phyloP scores from a whole-genome alignment of 2,797 vertebrate species.

The Perodicticus potto region DNA sequence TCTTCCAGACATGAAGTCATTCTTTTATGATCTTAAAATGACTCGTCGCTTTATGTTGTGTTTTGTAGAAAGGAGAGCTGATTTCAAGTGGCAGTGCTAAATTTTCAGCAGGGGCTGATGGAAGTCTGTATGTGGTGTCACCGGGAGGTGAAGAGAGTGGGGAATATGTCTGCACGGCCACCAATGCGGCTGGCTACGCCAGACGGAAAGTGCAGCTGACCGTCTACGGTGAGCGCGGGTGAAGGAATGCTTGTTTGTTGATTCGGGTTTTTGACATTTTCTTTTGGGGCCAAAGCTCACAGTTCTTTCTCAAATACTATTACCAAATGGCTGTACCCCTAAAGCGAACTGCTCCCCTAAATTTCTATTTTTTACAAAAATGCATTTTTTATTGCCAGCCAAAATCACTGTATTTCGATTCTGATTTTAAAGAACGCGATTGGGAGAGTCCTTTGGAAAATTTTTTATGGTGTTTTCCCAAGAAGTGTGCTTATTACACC shows the following conservation, averaged over 20 bases:
- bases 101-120: conserved; percentile 92
- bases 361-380: conserved; percentile 1
- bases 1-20: conserved; percentile 48
- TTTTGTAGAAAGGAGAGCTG: conserved; percentile 91
- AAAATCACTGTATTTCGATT: conserved; percentile 46
- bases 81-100: conserved; percentile 89
- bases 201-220: conserved; percentile 97
- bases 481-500: background rate
- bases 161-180: conserved; percentile 95
- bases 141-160: conserved; percentile 94
- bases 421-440: conserved; percentile 18
- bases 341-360: background rate
- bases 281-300: background rate
- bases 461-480: conserved; percentile 43
- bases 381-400: background rate
- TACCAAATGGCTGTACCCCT: background rate
- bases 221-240: conserved; percentile 93
- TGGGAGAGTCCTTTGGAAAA: background rate
- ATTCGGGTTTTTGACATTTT: background rate
- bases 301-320: background rate
- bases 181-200: conserved; percentile 94
- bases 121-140: conserved; percentile 92
- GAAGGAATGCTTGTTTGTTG: no score
- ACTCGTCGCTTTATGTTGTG: background rate
- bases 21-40: conserved; percentile 44